Percentiles rank a stretch among this genome's conserved stretches.
phyloP scores from a whole-genome alignment of 2,888 invertebrate species.

The Drosophila peninsularis region DNA sequence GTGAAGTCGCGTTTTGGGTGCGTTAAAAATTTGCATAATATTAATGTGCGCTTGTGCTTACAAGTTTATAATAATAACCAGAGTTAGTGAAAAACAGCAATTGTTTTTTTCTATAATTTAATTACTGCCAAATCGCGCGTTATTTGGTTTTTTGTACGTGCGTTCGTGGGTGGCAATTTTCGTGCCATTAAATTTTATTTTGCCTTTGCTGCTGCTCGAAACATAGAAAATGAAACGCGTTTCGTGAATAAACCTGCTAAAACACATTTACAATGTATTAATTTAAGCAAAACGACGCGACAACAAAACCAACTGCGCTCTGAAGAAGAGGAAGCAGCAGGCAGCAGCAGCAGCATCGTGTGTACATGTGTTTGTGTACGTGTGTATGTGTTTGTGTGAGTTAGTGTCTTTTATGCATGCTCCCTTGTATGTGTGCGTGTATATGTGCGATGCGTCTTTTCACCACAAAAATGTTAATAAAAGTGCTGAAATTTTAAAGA shows the following conservation, averaged over 20 bases:
- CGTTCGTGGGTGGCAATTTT: constrained; percentile 39
- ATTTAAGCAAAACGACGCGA: constrained; percentile 32
- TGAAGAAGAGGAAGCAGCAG: constrained; percentile 28
- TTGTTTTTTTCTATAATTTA: background rate
- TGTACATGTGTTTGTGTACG: constrained; percentile 33
- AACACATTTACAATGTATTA: constrained; percentile 18
- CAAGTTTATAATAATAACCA: constrained; percentile 12
- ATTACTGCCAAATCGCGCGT: background rate
- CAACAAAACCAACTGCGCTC: constrained; percentile 42
- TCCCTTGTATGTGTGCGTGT: constrained; percentile 21
- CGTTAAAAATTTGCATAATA: constrained; percentile 43
- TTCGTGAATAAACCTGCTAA: constrained; percentile 13
- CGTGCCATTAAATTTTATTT: constrained; percentile 9
- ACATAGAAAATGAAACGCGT: constrained; percentile 7
- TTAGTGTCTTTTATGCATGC: constrained; percentile 4
- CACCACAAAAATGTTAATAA: constrained; percentile 68
- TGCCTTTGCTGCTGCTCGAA: background rate
- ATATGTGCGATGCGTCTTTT: constrained; percentile 44
- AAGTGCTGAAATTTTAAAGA: constrained; percentile 50
- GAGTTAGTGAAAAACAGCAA: background rate
- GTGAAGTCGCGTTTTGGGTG: constrained; percentile 45
- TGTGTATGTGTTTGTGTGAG: constrained; percentile 20
- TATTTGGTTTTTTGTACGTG: background rate
- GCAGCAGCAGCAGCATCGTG: constrained; percentile 59
- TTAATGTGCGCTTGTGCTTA: constrained; percentile 22